Percentiles rank a stretch among this genome's conserved stretches.
phyloP scores from a whole-genome alignment of 2,113 vertebrate species.

The Otocyon megalotis region DNA sequence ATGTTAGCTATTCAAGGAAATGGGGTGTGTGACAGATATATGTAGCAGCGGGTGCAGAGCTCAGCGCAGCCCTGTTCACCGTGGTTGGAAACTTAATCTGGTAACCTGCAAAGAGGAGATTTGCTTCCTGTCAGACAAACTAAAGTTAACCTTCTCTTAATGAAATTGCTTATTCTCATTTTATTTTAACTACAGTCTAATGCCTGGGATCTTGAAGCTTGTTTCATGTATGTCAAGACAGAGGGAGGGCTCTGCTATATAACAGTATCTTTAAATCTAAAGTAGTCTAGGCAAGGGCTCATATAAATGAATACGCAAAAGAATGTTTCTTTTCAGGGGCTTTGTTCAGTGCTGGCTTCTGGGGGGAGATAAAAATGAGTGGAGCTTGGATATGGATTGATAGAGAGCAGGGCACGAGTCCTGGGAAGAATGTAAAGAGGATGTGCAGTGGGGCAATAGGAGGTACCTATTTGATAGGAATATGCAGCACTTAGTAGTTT shows the following conservation, averaged over 20 bases:
- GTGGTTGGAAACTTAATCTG: background rate
- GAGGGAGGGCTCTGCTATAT: background rate
- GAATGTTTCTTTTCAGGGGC: background rate
- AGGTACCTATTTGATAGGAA: background rate
- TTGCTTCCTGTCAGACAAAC: background rate
- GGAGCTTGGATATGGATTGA: background rate
- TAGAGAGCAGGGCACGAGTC: background rate
- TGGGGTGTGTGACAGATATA: background rate
- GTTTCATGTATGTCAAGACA: background rate
- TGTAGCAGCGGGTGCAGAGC: background rate
- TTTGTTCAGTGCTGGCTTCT: background rate
- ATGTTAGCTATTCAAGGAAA: background rate
- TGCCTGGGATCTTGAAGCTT: background rate
- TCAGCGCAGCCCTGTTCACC: background rate
- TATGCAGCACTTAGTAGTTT: background rate
- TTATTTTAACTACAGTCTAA: constrained; percentile 30
- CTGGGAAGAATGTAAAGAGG: background rate
- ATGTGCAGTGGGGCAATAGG: background rate
- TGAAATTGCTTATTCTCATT: background rate
- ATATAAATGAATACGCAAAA: background rate
- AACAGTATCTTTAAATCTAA: background rate
- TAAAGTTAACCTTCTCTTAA: background rate
- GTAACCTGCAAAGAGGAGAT: background rate
- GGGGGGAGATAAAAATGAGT: background rate
- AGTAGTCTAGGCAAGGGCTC: background rate